phyloP scores from a whole-genome alignment of 2,888 invertebrate species.

The Rotaria magnacalcarata region DNA sequence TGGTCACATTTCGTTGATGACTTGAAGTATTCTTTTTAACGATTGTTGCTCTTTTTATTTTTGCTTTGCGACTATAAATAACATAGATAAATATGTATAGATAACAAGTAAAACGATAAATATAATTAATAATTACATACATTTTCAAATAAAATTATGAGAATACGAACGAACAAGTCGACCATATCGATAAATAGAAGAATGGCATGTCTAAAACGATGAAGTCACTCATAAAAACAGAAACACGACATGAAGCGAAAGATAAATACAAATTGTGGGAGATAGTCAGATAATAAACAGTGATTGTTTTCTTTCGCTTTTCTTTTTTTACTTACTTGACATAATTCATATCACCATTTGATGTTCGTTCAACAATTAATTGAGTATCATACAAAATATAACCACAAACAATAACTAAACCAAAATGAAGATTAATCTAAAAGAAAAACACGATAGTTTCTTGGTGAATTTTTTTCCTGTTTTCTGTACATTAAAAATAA shows the following conservation, averaged over 20 bases:
- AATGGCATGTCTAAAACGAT: constrained; percentile 69
- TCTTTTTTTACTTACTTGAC: constrained; percentile 62
- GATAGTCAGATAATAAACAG: too few species aligned
- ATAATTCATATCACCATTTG: constrained; percentile 84
- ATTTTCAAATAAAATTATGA: constrained; percentile 76
- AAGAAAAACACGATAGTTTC: constrained; percentile 49
- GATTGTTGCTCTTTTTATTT: neutral
- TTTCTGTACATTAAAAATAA: constrained; percentile 69
- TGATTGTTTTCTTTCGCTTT: too few species aligned
- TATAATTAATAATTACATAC: constrained; percentile 42
- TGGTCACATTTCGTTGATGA: too few species aligned
- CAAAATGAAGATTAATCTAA: constrained; percentile 78
- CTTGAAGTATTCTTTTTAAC: neutral
- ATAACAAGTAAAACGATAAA: neutral
- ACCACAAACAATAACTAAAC: constrained; percentile 82
- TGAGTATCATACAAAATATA: constrained; percentile 93
- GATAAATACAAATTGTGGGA: too few species aligned
- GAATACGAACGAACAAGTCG: constrained; percentile 82
- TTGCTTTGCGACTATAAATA: neutral
- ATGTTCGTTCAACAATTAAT: constrained; percentile 83
- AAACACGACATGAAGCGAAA: too few species aligned
- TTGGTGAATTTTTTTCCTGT: neutral
- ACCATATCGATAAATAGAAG: constrained; percentile 90
- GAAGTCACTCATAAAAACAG: neutral
- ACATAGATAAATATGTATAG: neutral